phyloP scores from a whole-genome alignment of 2,113 vertebrate genomes.

The Triplophysa dalaica region DNA sequence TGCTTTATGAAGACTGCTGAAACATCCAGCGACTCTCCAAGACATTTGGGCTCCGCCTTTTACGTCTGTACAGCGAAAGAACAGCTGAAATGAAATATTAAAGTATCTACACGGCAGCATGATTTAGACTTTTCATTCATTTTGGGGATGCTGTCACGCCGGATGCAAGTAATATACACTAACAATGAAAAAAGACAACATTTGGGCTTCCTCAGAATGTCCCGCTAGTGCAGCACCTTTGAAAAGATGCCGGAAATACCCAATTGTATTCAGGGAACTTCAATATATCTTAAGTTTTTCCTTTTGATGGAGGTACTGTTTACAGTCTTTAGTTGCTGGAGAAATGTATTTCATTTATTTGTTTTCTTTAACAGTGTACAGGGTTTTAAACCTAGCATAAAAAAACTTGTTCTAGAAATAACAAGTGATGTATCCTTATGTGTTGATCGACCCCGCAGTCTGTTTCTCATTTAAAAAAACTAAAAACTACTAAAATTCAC shows the following conservation, averaged over 20 bases:
- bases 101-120: slow-evolving; percentile 34
- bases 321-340: too few species aligned
- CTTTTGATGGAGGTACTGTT: not conserved
- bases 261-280: not conserved
- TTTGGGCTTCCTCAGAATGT: slow-evolving; percentile 1
- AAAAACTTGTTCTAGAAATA: too few species aligned
- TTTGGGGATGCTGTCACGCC: slow-evolving; percentile 58
- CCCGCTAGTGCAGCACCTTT: not conserved
- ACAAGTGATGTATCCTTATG: not conserved
- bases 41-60: slow-evolving; percentile 8
- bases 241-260: too few species aligned
- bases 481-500: not conserved
- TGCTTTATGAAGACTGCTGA: slow-evolving; percentile 61
- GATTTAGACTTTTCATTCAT: slow-evolving; percentile 60
- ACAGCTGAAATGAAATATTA: slow-evolving; percentile 54
- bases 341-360: too few species aligned
- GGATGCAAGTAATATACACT: slow-evolving; percentile 62
- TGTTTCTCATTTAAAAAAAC: not conserved
- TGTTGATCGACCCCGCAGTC: not conserved
- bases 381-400: not conserved
- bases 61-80: slow-evolving; percentile 45
- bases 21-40: slow-evolving; percentile 57
- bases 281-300: not conserved
- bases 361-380: not conserved
- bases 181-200: slow-evolving; percentile 17